Evolutionary conservation across 2,113 vertebrate species (phyloP).

Genomic region (Peromyscus californicus): DNA sequence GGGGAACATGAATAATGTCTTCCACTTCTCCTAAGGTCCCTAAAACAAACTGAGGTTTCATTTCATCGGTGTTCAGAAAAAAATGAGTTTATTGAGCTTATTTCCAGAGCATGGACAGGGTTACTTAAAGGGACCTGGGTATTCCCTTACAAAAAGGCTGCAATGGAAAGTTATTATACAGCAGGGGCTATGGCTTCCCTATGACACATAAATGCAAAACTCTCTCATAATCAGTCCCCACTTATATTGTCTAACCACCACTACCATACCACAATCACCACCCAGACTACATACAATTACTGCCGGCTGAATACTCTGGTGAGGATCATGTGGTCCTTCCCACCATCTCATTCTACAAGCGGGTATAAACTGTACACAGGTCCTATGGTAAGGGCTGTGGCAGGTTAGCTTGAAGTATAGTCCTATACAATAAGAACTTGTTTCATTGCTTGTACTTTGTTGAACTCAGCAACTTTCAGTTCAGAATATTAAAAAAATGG

Average conservation of each 20-base stretch:
- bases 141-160: too few relatives aligned
- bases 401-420: not conserved
- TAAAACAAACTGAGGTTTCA: not conserved
- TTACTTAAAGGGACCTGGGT: too few relatives aligned
- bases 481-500: not conserved
- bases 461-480: not conserved
- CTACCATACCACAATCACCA: not conserved
- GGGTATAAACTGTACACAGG: not conserved
- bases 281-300: not conserved
- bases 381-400: not conserved
- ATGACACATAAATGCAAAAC: too few relatives aligned
- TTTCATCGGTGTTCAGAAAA: not conserved
- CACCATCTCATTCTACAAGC: not conserved
- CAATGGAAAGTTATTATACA: too few relatives aligned
- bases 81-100: not conserved
- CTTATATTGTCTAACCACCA: too few relatives aligned
- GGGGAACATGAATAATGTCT: not conserved
- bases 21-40: not conserved
- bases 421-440: not conserved
- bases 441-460: not conserved
- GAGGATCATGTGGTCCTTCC: not conserved
- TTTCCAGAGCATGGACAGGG: not conserved
- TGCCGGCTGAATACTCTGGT: not conserved
- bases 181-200: too few relatives aligned
- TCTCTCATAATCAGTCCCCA: too few relatives aligned